These are phyloP conservation scores for Pangasianodon gigas DNA, from an alignment of 2,113 vertebrate genomes.

Conservation along the genomic window DNA sequence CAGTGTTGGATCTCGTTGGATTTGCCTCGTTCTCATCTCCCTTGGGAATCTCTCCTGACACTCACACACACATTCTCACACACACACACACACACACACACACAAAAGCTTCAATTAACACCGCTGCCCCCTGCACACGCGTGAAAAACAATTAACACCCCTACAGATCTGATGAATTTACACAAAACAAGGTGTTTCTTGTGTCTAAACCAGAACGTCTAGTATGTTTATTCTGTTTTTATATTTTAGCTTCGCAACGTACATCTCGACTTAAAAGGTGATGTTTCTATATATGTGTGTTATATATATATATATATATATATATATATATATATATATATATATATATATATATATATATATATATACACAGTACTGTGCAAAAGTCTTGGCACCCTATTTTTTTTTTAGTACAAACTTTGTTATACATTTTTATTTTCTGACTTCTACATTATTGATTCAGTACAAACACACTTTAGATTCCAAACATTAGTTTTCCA, in stretches of 20 bases:
- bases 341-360: background rate
- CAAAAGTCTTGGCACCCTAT: no score
- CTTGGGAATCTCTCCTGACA: background rate
- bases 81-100: background rate
- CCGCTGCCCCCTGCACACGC: background rate
- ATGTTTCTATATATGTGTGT: background rate
- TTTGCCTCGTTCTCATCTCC: constrained; percentile 9
- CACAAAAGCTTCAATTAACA: background rate
- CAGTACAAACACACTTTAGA: no score
- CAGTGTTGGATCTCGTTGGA: constrained; percentile 2
- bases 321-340: no score
- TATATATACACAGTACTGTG: no score
- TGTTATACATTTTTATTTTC: no score
- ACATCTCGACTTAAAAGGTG: background rate
- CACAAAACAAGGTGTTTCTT: background rate
- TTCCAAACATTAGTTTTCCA: no score
- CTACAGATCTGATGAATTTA: background rate
- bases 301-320: background rate
- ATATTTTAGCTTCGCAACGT: background rate
- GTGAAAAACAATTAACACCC: constrained; percentile 1
- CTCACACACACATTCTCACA: background rate
- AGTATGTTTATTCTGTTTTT: no score
- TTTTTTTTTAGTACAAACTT: no score
- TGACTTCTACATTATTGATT: no score
- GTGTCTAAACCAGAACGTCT: background rate